Base-by-base conservation (phyloP, 2,797 vertebrate genomes). In the Tenualosa ilisha region DNA sequence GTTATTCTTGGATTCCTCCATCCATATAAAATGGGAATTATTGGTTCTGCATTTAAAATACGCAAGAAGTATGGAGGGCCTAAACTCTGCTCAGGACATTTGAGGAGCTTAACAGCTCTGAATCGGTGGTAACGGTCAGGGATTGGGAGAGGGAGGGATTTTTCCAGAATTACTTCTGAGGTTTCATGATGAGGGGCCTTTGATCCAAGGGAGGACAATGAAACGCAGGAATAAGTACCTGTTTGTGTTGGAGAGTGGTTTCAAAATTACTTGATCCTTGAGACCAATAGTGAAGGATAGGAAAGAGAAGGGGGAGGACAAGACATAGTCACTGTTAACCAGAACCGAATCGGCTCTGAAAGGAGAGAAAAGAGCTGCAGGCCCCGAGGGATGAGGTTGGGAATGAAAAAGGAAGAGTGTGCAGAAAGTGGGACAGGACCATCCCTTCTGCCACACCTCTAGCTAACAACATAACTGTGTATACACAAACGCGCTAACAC, bases 1-100 rank as follows among this genome's bases (percentile, higher is more conserved):
- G 87, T 91, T 91, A 89, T 90, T 89, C 86, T 91, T 88, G 86
- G 87, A 89, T 75, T 86, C 85, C 20, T 81, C 54, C 26, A 49
- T 81, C 31, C 65, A 79, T 83, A 86, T 88, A 89, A 89, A 90
- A 89, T 46, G 40, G 72, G 51, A 89, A 86, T 88, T 87, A 86
- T 81, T 87, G 86, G 85, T 89, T 61, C 84, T 86, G 75, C 83
- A 81, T 88, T 90, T 88, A 86, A 86, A 90, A 88, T 86, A 83
- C 85, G 20, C 22, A 26, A 82, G 84, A 83, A 88, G 72, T 81
- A 83, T 56, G 65, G 22, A 82, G 84, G 79, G 85, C 40, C 43
- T 53, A 83, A 53, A 68, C 46, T 46, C 20, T 8, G 40, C 43
- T 17, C 63, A 5, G 1, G 22, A 83, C 63, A 81, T 82, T 79